Percentiles rank a stretch among this genome's conserved stretches.
Conservation (phyloP, 2,888 invertebrate species). For the Bhutanitis thaidina region DNA sequence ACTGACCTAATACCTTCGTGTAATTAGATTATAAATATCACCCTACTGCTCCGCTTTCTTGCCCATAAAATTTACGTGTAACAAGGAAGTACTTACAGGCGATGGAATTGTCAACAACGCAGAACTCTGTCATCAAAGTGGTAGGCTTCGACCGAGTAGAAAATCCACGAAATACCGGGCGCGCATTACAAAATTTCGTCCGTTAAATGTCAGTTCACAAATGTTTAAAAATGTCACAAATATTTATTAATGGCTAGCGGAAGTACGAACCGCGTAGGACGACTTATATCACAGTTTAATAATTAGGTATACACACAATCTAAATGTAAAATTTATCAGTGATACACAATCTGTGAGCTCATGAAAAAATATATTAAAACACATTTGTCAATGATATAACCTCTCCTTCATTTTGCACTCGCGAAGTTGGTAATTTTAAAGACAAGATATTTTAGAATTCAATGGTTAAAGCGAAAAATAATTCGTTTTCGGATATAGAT, state of each 20-base stretch:
- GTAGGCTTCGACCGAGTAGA: background rate
- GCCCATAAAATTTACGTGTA: background rate
- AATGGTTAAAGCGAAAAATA: conserved; percentile 29
- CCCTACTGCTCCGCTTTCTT: background rate
- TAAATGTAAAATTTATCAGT: conserved; percentile 11
- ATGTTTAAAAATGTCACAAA: background rate
- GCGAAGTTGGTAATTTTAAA: conserved; percentile 1
- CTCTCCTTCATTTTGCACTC: conserved; percentile 9
- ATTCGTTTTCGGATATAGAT: conserved; percentile 19
- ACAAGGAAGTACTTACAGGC: conserved; percentile 9
- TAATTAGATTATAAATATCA: conserved; percentile 19
- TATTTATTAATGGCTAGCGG: conserved; percentile 7
- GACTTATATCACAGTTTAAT: conserved; percentile 4
- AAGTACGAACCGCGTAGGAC: conserved; percentile 6
- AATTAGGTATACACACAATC: conserved; percentile 19
- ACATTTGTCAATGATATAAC: conserved; percentile 3
- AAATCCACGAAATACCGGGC: conserved; percentile 6
- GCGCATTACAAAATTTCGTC: conserved; percentile 7
- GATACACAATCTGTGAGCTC: conserved; percentile 8
- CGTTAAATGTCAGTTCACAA: conserved; percentile 11
- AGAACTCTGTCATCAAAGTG: conserved; percentile 17
- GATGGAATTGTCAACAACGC: conserved; percentile 1
- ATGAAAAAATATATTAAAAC: conserved; percentile 9
- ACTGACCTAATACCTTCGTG: conserved; percentile 9
- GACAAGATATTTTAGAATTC: conserved; percentile 27